Base-by-base conservation (phyloP, 2,113 vertebrate species). In the Oryzias javanicus region DNA sequence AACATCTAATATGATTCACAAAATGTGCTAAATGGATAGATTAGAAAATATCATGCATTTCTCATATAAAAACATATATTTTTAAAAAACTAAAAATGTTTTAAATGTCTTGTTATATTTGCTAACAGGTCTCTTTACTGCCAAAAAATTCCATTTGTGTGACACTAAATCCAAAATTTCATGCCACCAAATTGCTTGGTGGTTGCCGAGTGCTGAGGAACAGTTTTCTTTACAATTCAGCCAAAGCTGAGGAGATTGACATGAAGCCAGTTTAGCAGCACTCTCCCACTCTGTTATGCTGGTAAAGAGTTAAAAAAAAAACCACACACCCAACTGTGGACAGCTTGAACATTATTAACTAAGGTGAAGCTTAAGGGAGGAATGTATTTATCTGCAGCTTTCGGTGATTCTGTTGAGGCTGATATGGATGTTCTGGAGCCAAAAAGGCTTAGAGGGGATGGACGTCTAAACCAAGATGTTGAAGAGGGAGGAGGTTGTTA, bases 201-300 rank as follows among this genome's bases (percentile, higher is more conserved):
- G 66, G 72, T 64, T 55, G 57, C 81, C 64, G 64, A 75, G 51
- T 77, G 80, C 85, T 88, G 85, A 88, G 85, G 76, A 74, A 52
- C 48, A 49, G 61, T 67, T 15, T 83, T 89, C 50, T 49, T 71
- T 72, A 67, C 68, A 69, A 82, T 76, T 86, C 68, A 61, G 47
- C 70, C 52, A 59, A 76, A 81, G 64, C 57, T 27, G 50, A 66
- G 55, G 54, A 78, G 80, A 86, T 70, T 67, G 75, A 73, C 61
- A 77, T 51, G 68, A 76, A 81, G 72, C 78, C 82, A 74, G 64
- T 70, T 54, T 61, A 66, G 68, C 71, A 20, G 70, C 81, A 65
- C 73, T 72, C 53, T 60, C 40, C 51, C 50, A 15, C 71, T 63
- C 77, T 67, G 49, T 63, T 74, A 59, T 52, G 64, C 54, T 44